A percentile compares a stretch with the other conserved stretches of the same genome.
Conservation (phyloP, 1,140 invertebrate genomes). For the Drosophila takahashii region DNA sequence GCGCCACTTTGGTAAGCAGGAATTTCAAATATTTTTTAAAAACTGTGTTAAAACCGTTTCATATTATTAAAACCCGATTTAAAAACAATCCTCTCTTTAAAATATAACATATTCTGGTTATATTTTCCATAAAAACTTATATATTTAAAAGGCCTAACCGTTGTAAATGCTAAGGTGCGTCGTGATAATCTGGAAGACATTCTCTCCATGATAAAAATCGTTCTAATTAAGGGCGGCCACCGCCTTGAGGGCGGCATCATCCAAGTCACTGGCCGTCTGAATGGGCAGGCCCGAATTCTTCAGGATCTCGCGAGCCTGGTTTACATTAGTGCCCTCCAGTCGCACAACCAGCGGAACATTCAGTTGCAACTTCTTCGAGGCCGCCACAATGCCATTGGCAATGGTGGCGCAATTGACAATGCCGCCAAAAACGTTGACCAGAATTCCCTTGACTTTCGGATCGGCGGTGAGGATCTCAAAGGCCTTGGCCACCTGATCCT, state of each 20-base stretch:
- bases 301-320: conserved; percentile 89
- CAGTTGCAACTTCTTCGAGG: conserved; percentile 92
- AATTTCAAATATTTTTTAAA: not conserved
- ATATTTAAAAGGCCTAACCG: conserved; percentile 33
- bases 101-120: conserved; percentile 15
- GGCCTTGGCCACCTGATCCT: conserved; percentile 96
- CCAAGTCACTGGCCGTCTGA: conserved; percentile 92
- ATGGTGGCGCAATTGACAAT: conserved; percentile 99
- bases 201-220: not conserved
- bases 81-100: not conserved
- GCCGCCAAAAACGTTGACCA: conserved; percentile 99
- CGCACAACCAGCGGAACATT: conserved; percentile 96
- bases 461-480: conserved; percentile 97
- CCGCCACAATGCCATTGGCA: conserved; percentile 96
- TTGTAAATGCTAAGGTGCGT: conserved; percentile 71
- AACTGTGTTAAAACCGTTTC: too few relatives aligned
- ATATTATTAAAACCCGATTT: not conserved
- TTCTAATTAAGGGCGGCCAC: conserved; percentile 85
- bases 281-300: conserved; percentile 93
- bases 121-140: conserved; percentile 36
- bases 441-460: conserved; percentile 96
- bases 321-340: conserved; percentile 93
- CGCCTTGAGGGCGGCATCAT: conserved; percentile 96
- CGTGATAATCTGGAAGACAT: conserved; percentile 36
- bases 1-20: not conserved